Conservation (phyloP, 2,888 invertebrate species). For the Hanleya hanleyi region DNA sequence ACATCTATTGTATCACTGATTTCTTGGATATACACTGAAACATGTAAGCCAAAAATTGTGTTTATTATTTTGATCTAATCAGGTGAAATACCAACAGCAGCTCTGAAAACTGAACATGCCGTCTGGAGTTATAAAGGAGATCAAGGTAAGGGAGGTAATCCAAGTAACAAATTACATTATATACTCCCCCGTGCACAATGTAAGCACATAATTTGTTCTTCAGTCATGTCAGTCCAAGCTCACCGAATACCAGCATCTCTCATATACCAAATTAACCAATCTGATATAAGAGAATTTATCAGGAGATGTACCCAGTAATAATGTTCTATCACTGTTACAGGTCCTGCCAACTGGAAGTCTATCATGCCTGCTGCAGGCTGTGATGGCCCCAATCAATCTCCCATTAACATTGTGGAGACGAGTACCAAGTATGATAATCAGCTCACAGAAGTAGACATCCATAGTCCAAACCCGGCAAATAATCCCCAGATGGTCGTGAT, state of each 20-base stretch:
- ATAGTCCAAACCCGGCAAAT: constrained; percentile 73
- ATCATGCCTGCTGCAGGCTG: constrained; percentile 69
- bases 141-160: constrained; percentile 40
- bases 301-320: too few species aligned
- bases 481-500: constrained; percentile 73
- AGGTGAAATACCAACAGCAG: neutral
- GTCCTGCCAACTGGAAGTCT: constrained; percentile 13
- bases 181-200: too few species aligned
- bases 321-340: constrained; percentile 1
- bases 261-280: too few species aligned
- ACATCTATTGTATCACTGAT: too few species aligned
- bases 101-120: neutral
- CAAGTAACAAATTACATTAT: too few species aligned
- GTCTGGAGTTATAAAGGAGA: constrained; percentile 44
- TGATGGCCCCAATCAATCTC: constrained; percentile 83
- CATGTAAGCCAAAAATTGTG: too few species aligned
- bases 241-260: too few species aligned
- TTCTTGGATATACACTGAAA: too few species aligned
- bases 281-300: too few species aligned
- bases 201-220: too few species aligned
- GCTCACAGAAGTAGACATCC: constrained; percentile 74
- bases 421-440: constrained; percentile 56
- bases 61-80: neutral
- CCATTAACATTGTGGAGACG: constrained; percentile 79
- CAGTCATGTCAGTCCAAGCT: too few species aligned